These are phyloP conservation scores for Erpobdella octoculata DNA, from an alignment of 2,888 invertebrate genomes.

Conservation along the genomic window DNA sequence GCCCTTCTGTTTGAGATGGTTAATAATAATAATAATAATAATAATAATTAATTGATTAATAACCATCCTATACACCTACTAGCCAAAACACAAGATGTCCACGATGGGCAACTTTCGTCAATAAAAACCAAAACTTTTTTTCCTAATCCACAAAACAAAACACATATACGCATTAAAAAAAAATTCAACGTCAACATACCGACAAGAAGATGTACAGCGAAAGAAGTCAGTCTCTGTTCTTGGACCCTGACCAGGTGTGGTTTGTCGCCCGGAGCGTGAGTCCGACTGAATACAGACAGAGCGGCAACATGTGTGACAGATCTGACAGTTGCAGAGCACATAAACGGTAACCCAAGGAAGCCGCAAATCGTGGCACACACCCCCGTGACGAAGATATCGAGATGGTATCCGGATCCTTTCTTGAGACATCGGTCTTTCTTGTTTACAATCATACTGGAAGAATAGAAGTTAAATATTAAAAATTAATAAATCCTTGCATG, in stretches of 20 bases:
- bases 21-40: too few relatives aligned
- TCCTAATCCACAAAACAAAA: too few relatives aligned
- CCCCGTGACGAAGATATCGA: constrained; percentile 86
- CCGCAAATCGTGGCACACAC: constrained; percentile 76
- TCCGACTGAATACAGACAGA: constrained; percentile 84
- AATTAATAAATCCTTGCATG: too few relatives aligned
- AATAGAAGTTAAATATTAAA: not conserved
- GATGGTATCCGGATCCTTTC: constrained; percentile 89
- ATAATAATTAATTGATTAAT: too few relatives aligned
- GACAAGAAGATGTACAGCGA: constrained; percentile 50
- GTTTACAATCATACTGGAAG: constrained; percentile 75
- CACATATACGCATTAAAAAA: too few relatives aligned
- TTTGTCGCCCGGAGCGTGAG: constrained; percentile 91
- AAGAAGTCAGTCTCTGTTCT: constrained; percentile 56
- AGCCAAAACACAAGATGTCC: too few relatives aligned
- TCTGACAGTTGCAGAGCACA: constrained; percentile 86
- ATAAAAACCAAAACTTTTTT: too few relatives aligned
- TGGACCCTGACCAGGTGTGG: constrained; percentile 65
- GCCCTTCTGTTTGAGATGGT: too few relatives aligned
- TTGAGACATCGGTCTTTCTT: constrained; percentile 83
- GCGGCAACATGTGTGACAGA: constrained; percentile 89
- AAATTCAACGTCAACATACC: too few relatives aligned
- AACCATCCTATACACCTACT: too few relatives aligned
- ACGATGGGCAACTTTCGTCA: too few relatives aligned
- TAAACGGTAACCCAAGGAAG: constrained; percentile 80